A percentile compares a stretch with the other conserved stretches of the same genome.
These are phyloP conservation scores for Drosophila pseudotakahashii DNA, from an alignment of 2,888 invertebrate genomes.

Conservation along the genomic window DNA sequence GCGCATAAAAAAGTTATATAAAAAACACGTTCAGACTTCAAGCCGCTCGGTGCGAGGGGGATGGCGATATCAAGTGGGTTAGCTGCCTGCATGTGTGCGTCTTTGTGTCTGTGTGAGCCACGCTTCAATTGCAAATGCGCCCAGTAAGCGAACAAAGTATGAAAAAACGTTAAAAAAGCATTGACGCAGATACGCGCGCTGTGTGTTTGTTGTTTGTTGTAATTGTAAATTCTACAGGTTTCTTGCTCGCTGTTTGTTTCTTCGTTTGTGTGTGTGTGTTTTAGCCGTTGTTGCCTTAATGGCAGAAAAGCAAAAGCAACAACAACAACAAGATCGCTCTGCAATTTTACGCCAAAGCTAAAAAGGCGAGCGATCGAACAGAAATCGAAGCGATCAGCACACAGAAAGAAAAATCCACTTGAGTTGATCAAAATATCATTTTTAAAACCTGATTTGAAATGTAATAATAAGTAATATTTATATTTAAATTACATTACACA, in stretches of 20 bases:
- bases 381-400: slow-evolving; percentile 58
- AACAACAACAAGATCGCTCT: slow-evolving; percentile 50
- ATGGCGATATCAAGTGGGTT: slow-evolving; percentile 28
- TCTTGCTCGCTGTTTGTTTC: slow-evolving; percentile 32
- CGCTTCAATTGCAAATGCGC: slow-evolving; percentile 78
- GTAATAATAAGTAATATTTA: too few species aligned
- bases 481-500: too few species aligned
- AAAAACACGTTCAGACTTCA: slow-evolving; percentile 64
- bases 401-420: neutral
- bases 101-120: slow-evolving; percentile 56
- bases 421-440: too few species aligned
- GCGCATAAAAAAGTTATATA: slow-evolving; percentile 71
- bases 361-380: slow-evolving; percentile 70
- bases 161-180: slow-evolving; percentile 49
- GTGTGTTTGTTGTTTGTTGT: slow-evolving; percentile 56
- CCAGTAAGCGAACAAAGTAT: slow-evolving; percentile 51
- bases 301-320: slow-evolving; percentile 44
- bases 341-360: slow-evolving; percentile 78
- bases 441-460: neutral
- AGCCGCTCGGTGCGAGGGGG: slow-evolving; percentile 4
- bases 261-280: slow-evolving; percentile 4
- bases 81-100: slow-evolving; percentile 8
- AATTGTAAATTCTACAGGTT: slow-evolving; percentile 79
- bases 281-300: slow-evolving; percentile 70
- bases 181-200: slow-evolving; percentile 66